These are phyloP conservation scores for Isaurus tuberculatus DNA, from an alignment of 92 coral and sea anemone genomes.

Conservation along the genomic window DNA sequence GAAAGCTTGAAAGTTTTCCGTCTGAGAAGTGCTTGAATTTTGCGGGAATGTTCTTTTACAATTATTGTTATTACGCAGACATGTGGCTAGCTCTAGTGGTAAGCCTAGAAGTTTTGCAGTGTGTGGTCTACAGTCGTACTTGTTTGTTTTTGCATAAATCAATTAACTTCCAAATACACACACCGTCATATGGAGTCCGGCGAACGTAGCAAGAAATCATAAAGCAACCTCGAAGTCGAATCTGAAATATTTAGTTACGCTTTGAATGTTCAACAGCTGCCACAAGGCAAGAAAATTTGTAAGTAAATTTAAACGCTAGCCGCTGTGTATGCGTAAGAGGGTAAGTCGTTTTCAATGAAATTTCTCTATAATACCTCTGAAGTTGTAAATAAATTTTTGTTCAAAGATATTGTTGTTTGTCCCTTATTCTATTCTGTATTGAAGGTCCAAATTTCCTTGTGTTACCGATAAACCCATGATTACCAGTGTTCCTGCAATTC, in stretches of 20 bases:
- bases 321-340: neutral
- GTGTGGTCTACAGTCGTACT: constrained; percentile 9
- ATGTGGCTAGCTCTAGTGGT: constrained; percentile 8
- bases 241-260: constrained; percentile 36
- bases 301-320: constrained; percentile 21
- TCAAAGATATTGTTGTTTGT: constrained; percentile 37
- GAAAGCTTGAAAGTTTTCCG: neutral
- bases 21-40: neutral
- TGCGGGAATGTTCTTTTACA: constrained; percentile 3
- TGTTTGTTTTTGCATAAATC: constrained; percentile 9
- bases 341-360: too few species aligned
- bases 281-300: constrained; percentile 25
- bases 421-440: constrained; percentile 29
- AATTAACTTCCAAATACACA: neutral
- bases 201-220: constrained; percentile 13
- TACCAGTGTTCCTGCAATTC: constrained; percentile 25
- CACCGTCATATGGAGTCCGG: neutral
- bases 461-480: constrained; percentile 23
- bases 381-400: constrained; percentile 39
- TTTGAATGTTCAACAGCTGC: constrained; percentile 1
- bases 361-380: constrained; percentile 32
- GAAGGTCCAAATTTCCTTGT: constrained; percentile 28
- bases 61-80: neutral
- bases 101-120: constrained; percentile 2
- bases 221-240: constrained; percentile 17